Conservation (phyloP, 2,113 vertebrate species). For the Centropus bengalensis region DNA sequence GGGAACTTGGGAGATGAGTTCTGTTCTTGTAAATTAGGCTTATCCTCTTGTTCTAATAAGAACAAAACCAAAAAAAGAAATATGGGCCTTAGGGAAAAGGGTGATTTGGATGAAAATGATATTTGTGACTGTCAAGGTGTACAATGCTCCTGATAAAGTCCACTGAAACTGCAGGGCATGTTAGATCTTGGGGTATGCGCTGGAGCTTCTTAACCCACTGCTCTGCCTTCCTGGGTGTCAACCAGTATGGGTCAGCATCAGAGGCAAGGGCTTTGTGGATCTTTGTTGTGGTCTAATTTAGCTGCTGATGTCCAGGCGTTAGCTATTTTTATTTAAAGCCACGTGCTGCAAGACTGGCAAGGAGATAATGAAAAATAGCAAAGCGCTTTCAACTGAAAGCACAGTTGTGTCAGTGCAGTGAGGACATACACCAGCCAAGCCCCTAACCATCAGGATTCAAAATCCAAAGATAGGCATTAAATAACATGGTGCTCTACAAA, state of each 20-base stretch:
- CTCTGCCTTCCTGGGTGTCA: not conserved
- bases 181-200: not conserved
- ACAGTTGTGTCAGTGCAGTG: not conserved
- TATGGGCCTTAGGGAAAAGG: not conserved
- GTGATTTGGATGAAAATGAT: not conserved
- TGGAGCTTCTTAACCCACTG: not conserved
- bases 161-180: not conserved
- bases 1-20: not conserved
- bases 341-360: not conserved
- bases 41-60: not conserved
- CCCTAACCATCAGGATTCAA: not conserved
- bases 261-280: not conserved
- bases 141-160: not conserved
- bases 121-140: not conserved
- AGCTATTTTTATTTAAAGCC: not conserved
- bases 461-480: not conserved
- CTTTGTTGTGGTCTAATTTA: not conserved
- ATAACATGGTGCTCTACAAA: not conserved
- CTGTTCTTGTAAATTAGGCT: not conserved
- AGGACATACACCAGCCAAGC: not conserved
- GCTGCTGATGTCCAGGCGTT: not conserved
- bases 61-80: not conserved
- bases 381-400: not conserved
- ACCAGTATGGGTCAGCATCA: rapidly evolving
- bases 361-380: not conserved